Evolutionary conservation across 1,140 invertebrate genomes (phyloP).

Genomic region (Agrypnia vestita): DNA sequence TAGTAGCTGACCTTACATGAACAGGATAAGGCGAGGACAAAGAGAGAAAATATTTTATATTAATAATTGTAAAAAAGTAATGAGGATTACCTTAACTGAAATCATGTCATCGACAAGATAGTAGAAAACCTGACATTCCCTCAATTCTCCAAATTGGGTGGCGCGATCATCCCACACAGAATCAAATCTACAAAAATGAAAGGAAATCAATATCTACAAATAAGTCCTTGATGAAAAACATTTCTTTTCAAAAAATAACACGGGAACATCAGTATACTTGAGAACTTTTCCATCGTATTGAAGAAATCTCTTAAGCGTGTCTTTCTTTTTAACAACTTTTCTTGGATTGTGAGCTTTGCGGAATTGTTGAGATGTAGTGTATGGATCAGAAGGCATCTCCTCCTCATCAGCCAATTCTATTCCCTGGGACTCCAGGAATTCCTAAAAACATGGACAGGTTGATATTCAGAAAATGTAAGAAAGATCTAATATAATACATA

Average conservation of each 20-base stretch:
- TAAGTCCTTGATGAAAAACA: too few relatives aligned
- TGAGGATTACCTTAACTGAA: constrained; percentile 74
- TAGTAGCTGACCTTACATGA: too few relatives aligned
- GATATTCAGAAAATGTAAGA: too few relatives aligned
- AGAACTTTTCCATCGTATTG: constrained; percentile 83
- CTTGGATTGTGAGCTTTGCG: constrained; percentile 16
- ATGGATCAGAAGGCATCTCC: constrained; percentile 81
- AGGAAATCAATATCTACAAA: not conserved
- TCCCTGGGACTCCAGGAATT: constrained; percentile 89
- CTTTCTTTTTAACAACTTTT: constrained; percentile 33
- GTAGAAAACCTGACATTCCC: constrained; percentile 80
- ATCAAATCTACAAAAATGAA: constrained; percentile 76
- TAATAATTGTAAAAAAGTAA: too few relatives aligned
- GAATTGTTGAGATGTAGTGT: constrained; percentile 67
- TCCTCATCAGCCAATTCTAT: constrained; percentile 83
- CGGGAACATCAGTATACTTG: constrained; percentile 65
- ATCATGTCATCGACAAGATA: constrained; percentile 88
- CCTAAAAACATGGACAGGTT: constrained; percentile 67
- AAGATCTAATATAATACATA: too few relatives aligned
- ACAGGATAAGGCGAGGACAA: too few relatives aligned
- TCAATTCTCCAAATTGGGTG: constrained; percentile 76
- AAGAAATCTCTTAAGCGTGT: constrained; percentile 72
- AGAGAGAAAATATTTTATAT: too few relatives aligned
- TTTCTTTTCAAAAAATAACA: too few relatives aligned
- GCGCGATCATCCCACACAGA: constrained; percentile 85